phyloP scores from a whole-genome alignment of 2,797 vertebrate species.

The Clamator glandarius region DNA sequence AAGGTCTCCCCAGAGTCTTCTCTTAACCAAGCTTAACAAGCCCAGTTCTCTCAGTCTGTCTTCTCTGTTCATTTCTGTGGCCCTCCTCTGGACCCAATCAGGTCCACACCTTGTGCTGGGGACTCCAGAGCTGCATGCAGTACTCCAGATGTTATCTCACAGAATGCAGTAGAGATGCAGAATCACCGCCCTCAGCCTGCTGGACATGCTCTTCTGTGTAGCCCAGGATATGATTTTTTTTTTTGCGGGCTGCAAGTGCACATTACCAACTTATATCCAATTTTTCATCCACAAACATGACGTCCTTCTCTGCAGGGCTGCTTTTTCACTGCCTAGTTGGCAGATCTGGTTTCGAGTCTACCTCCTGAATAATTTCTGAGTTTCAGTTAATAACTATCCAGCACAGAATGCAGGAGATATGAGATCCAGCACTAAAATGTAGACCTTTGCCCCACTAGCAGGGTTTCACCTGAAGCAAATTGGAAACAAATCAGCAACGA shows the following conservation, averaged over 20 bases:
- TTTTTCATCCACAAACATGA: neutral
- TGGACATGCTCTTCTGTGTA: neutral
- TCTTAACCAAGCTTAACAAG: neutral
- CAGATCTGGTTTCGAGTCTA: neutral
- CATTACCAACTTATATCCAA: accelerated
- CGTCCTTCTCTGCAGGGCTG: neutral
- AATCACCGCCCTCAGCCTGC: neutral
- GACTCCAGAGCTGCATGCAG: accelerated
- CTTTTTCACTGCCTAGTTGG: neutral
- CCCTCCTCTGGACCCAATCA: neutral
- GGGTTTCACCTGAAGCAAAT: neutral
- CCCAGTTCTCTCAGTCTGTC: neutral
- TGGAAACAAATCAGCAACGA: neutral
- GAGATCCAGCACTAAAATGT: neutral
- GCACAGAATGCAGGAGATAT: neutral
- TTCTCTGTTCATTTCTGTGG: no score
- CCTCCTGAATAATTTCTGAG: neutral
- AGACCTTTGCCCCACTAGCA: neutral
- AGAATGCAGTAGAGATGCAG: neutral
- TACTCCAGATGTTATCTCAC: neutral
- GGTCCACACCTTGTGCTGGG: neutral
- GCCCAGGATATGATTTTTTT: neutral
- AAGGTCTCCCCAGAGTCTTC: neutral
- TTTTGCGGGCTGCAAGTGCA: neutral
- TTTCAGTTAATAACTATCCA: neutral